Base-by-base conservation (phyloP, 2,797 vertebrate genomes). In the Gymnoscopelus microlampas region DNA sequence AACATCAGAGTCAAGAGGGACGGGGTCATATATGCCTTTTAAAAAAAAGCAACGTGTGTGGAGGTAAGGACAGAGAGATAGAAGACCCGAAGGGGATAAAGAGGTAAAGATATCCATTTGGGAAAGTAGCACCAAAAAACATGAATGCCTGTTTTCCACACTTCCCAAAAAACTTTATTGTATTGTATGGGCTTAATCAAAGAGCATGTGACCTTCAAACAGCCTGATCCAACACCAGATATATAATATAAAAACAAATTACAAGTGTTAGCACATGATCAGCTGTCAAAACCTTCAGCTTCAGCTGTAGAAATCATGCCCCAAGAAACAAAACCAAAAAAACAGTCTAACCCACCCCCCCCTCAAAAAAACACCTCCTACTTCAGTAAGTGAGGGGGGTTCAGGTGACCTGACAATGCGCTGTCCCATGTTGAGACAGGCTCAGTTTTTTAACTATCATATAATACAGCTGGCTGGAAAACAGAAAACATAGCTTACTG, bases 91-190 rank as follows among this genome's bases (percentile, higher is more conserved):
- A 66, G 66, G 74, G 68, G 44, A 61, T 26, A 7, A 19, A 67
- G 35, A 66, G 29, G 62, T 65, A 71, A 83, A 85, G 86, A 80
- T 80, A 79, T 85, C 73, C 72, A 87, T 92, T 85, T 90, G 91
- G 92, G 91, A 93, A 93, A 93, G 92, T 94, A 94, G 94, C 93
- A 95, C 93, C 94, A 93, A 93, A 44, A 91, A 93, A 94, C 90
- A 88, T 86, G 69, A 92, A 94, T 89, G 89, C 89, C 87, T 89
- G 86, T 90, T 91, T 91, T 89, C 83, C 90, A 90, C 89, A 87
- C 91, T 92, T 91, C 87, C 92, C 88, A 90, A 91, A 93, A 87
- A 44, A 44, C 39, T 44, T 44, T 44, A 44, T 44, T 44, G 39
- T 72, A 26, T 84, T 78, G 61, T 74, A 73, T 77, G 73, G 73